Evolutionary conservation across 2,797 vertebrate species (phyloP).

Genomic region (Hylomyscus alleni): DNA sequence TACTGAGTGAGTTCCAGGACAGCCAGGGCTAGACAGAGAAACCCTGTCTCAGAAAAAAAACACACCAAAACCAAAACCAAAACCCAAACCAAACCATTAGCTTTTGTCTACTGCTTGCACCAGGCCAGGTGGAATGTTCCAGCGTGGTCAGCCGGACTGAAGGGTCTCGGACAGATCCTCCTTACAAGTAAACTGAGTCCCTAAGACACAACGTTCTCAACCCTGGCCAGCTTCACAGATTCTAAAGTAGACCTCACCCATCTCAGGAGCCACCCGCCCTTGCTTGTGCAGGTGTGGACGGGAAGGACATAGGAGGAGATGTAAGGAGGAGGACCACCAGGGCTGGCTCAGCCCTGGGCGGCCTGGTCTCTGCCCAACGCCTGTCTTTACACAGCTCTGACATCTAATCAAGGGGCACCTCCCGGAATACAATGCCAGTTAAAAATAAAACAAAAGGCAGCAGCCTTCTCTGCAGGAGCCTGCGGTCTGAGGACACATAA

Average conservation of each 20-base stretch:
- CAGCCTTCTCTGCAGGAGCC: neutral
- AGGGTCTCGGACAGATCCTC: neutral
- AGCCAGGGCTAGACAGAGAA: too few relatives aligned
- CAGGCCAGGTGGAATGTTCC: neutral
- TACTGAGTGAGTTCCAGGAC: too few relatives aligned
- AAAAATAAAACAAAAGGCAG: conserved; percentile 62
- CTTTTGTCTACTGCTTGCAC: neutral
- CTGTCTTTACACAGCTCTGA: neutral
- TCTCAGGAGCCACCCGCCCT: neutral
- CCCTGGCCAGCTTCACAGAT: neutral
- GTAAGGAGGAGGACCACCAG: neutral
- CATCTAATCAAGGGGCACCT: neutral
- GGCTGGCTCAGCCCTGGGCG: neutral
- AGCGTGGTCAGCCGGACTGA: accelerated
- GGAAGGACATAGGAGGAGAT: neutral
- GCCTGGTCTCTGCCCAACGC: neutral
- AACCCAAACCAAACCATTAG: too few relatives aligned
- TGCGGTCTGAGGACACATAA: neutral
- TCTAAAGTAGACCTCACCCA: neutral
- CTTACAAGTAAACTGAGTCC: neutral
- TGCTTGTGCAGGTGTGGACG: neutral
- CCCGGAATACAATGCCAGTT: neutral
- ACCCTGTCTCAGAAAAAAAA: too few relatives aligned
- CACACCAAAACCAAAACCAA: too few relatives aligned
- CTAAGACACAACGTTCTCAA: neutral